Conservation (phyloP, 2,888 invertebrate genomes). For the Laothoe populi region DNA sequence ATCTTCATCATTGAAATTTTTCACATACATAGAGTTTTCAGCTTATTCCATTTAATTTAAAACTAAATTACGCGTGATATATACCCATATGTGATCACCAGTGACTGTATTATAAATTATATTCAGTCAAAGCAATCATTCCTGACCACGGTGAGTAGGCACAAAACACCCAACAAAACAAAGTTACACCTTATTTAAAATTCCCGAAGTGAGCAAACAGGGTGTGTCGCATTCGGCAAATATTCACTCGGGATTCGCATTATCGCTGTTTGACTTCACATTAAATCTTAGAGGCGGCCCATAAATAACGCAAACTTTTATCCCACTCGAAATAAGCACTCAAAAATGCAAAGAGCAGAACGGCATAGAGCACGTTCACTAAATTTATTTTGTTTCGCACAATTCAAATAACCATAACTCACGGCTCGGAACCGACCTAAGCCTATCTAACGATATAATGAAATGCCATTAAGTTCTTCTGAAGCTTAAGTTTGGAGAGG, state of each 20-base stretch:
- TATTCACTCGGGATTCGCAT: constrained; percentile 75
- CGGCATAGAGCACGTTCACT: constrained; percentile 83
- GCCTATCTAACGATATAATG: constrained; percentile 85
- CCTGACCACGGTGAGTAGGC: neutral
- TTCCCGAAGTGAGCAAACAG: constrained; percentile 38
- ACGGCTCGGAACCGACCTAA: constrained; percentile 69
- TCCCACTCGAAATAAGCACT: constrained; percentile 84
- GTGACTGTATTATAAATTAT: neutral
- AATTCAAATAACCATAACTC: constrained; percentile 85
- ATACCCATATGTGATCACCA: neutral
- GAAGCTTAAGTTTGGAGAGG: constrained; percentile 71
- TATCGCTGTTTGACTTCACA: constrained; percentile 84
- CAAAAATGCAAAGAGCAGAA: constrained; percentile 85
- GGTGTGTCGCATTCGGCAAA: constrained; percentile 57
- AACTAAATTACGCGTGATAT: too few species aligned
- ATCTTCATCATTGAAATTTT: too few species aligned
- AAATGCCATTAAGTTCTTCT: constrained; percentile 79
- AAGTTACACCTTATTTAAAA: constrained; percentile 31
- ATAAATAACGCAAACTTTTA: constrained; percentile 84
- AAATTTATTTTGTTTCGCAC: constrained; percentile 85
- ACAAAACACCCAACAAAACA: neutral
- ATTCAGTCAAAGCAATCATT: neutral
- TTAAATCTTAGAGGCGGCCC: constrained; percentile 80
- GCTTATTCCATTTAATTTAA: too few species aligned
- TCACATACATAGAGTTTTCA: too few species aligned